These are phyloP conservation scores for Condylura cristata DNA, from an alignment of 2,113 vertebrate species.

Conservation along the genomic window DNA sequence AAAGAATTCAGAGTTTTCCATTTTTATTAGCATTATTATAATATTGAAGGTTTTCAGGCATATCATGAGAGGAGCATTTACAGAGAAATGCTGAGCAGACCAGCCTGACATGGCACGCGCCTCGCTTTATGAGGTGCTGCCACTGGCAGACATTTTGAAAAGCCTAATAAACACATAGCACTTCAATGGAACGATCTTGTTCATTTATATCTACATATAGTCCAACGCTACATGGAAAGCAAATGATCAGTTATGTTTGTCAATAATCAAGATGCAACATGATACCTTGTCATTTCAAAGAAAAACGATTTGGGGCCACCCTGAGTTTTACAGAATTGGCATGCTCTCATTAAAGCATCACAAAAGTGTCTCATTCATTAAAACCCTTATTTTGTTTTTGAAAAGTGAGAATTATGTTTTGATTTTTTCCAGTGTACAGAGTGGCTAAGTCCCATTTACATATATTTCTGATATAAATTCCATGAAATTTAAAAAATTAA, in stretches of 20 bases:
- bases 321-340: not conserved
- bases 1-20: constrained; percentile 68
- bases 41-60: constrained; percentile 64
- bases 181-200: not conserved
- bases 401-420: constrained; percentile 26
- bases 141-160: constrained; percentile 71
- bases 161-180: constrained; percentile 49
- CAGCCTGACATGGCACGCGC: not conserved
- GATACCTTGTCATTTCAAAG: not conserved
- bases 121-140: constrained; percentile 51
- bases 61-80: constrained; percentile 71
- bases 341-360: not conserved
- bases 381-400: constrained; percentile 22
- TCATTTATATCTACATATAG: not conserved
- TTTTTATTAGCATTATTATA: constrained; percentile 78
- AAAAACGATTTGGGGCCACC: not conserved
- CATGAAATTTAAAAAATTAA: not conserved
- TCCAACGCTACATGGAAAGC: not conserved
- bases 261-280: not conserved
- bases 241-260: not conserved
- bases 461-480: constrained; percentile 30
- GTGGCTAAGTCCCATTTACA: not conserved
- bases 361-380: not conserved
- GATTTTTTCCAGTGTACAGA: not conserved
- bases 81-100: constrained; percentile 52